Evolutionary conservation across 1,140 invertebrate genomes (phyloP), one percentile per base, ranked within the genome.

Genomic region (Diachasma alloeum): DNA sequence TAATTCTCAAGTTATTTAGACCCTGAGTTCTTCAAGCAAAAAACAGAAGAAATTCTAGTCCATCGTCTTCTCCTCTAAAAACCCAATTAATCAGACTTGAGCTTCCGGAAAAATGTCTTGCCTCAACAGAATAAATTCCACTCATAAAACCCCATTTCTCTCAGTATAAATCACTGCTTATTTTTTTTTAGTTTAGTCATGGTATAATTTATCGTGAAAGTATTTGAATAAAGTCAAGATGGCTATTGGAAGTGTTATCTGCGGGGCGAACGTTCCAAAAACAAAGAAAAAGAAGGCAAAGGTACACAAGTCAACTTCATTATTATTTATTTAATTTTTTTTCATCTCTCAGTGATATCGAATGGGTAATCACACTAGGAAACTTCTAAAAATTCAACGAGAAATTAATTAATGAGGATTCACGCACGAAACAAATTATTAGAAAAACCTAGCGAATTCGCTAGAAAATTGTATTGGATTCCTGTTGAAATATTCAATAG

Each of bases 191-290:
- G 82, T 85, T 86, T 83, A 74, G 79, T 44, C 78, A 80, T 72
- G 74, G 31, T 69, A 84, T 84, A 59, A 48, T 69, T 36, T 24
- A 76, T 71, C 69, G 69, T 24, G n/a, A 63, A 53, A 76, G 70
- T 71, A 46, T 42, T 31, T 59, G 70, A 63, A 76, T 69, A 69
- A 81, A 76, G 63, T 66, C 82, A 85, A 85, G 76, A 90, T 90
- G 88, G 84, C 88, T 79, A 88, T 90, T 78, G 86, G 84, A 81
- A 89, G 80, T 82, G 77, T 89, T 80, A 88, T 90, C 72, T 90
- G 88, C 74, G 88, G 88, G 80, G 85, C 85, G 77, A 86, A 81
- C 75, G 85, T 83, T 81, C 86, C 84, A 72, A 89, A 86, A 87
- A 80, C 83, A 77, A 90, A 89, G 78, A 81, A 84, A 87, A 89